A percentile compares a stretch with the other conserved stretches of the same genome.
These are phyloP conservation scores for Geococcyx californianus DNA, from an alignment of 2,113 vertebrate species.

Conservation along the genomic window DNA sequence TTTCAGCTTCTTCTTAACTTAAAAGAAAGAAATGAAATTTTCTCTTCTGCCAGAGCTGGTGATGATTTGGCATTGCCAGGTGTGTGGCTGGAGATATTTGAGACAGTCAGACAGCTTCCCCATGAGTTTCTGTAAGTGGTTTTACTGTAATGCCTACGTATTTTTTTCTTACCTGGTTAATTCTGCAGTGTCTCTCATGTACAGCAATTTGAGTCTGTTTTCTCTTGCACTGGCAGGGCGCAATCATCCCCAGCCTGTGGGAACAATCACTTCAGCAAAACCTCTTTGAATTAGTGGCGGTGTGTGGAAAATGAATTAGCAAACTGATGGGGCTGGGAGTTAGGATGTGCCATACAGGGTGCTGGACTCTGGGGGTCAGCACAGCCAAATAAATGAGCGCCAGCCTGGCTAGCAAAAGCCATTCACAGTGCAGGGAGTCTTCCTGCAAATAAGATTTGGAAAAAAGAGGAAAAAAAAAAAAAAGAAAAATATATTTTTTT, in stretches of 20 bases:
- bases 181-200: neutral
- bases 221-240: neutral
- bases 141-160: neutral
- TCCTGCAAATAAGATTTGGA: neutral
- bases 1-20: neutral
- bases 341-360: neutral
- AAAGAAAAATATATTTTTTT: neutral
- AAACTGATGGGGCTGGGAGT: accelerated
- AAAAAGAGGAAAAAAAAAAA: accelerated
- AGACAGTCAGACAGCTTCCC: neutral
- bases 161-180: neutral
- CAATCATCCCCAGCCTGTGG: neutral
- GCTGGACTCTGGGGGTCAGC: slow-evolving; percentile 65
- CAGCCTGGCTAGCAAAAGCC: neutral
- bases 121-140: neutral
- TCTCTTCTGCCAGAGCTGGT: neutral
- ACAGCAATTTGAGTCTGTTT: neutral
- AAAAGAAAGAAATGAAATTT: neutral
- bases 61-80: neutral
- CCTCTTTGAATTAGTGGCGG: neutral
- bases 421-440: neutral
- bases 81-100: neutral
- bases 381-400: slow-evolving; percentile 25
- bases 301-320: accelerated
- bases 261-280: neutral